phyloP scores from a whole-genome alignment of 2,113 vertebrate genomes.

The Varanus salvator region DNA sequence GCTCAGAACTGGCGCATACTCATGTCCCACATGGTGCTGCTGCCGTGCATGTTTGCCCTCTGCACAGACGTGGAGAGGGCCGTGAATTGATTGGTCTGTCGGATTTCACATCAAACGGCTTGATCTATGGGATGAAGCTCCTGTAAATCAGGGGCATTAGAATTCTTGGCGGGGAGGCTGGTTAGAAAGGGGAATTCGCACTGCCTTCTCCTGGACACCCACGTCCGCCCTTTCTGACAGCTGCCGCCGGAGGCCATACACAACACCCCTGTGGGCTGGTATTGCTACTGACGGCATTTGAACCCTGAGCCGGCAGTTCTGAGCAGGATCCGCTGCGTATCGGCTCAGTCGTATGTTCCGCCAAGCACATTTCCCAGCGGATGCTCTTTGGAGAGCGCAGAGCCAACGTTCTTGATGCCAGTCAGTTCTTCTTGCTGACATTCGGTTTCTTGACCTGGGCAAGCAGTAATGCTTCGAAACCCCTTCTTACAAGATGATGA shows the following conservation, averaged over 20 bases:
- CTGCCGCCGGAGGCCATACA: accelerated
- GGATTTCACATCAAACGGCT: not conserved
- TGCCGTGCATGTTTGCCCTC: too few relatives aligned
- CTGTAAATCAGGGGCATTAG: too few relatives aligned
- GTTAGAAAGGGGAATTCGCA: not conserved
- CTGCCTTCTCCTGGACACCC: not conserved
- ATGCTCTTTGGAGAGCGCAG: constrained; percentile 4
- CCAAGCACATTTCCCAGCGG: not conserved
- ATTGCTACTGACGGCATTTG: not conserved
- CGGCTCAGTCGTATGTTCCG: not conserved
- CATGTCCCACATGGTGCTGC: not conserved
- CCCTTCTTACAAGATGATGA: not conserved
- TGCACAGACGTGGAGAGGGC: too few relatives aligned
- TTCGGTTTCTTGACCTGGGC: not conserved
- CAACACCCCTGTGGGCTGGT: not conserved
- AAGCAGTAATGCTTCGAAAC: not conserved
- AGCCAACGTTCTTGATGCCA: not conserved
- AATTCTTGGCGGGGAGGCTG: not conserved
- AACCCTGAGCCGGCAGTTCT: not conserved
- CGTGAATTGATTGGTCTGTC: not conserved
- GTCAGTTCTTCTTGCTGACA: not conserved
- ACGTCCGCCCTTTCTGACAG: not conserved
- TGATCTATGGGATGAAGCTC: too few relatives aligned
- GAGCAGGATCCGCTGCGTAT: too few relatives aligned
- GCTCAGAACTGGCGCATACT: not conserved